Conservation (phyloP, 2,797 vertebrate genomes). For the Peromyscus aztecus region DNA sequence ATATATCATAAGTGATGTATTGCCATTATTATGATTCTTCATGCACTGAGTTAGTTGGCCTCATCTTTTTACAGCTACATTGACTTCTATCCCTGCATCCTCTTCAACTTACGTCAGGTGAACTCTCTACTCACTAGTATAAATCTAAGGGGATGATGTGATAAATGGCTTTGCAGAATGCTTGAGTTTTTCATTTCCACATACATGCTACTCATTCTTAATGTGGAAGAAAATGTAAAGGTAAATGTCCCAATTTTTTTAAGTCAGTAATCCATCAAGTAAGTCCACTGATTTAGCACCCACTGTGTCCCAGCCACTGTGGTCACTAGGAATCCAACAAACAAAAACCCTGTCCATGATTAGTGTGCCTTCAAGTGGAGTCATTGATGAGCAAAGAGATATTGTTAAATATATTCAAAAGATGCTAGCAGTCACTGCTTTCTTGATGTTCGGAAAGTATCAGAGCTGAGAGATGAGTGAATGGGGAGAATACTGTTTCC, state of each 20-base stretch:
- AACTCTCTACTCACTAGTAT: not conserved
- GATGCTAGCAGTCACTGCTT: not conserved
- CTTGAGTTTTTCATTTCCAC: not conserved
- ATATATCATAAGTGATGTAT: slow-evolving; percentile 84
- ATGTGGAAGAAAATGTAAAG: not conserved
- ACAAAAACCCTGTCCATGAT: not conserved
- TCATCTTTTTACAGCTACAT: slow-evolving; percentile 63
- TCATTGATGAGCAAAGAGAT: not conserved
- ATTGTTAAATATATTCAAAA: not conserved
- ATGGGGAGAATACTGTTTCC: not conserved
- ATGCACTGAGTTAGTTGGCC: slow-evolving; percentile 67
- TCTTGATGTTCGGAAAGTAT: not conserved
- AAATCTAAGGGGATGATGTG: slow-evolving; percentile 48
- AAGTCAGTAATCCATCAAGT: not conserved
- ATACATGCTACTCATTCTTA: slow-evolving; percentile 4
- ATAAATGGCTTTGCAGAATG: slow-evolving; percentile 37
- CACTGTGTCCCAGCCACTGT: not conserved
- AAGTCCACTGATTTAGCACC: not conserved
- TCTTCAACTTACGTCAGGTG: not conserved
- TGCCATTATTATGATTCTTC: slow-evolving; percentile 75
- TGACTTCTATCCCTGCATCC: slow-evolving; percentile 62
- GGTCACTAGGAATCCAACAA: not conserved
- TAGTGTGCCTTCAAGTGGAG: not conserved
- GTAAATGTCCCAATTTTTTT: not conserved
- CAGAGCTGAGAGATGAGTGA: not conserved